Conservation (phyloP, 2,113 vertebrate genomes). For the Machaerirhynchus nigripectus region DNA sequence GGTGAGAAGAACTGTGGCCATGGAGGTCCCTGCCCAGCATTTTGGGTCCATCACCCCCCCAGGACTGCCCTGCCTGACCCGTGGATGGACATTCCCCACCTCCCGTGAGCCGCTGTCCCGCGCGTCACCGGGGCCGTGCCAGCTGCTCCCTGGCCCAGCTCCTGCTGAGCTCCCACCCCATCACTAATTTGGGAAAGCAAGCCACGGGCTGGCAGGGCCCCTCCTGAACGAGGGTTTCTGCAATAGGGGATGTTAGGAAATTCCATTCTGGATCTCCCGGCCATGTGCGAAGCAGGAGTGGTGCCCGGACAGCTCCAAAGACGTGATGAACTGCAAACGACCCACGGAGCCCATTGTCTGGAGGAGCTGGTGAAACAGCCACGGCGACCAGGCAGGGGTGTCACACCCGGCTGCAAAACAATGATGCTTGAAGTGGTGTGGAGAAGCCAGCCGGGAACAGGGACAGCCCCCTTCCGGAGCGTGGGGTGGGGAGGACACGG, state of each 20-base stretch:
- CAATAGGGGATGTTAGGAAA: neutral
- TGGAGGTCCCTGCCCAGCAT: neutral
- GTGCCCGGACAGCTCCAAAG: neutral
- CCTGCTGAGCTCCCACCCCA: neutral
- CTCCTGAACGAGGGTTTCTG: neutral
- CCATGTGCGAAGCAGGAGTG: neutral
- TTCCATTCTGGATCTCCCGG: neutral
- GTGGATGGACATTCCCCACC: neutral
- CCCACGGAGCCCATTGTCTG: neutral
- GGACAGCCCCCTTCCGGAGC: neutral
- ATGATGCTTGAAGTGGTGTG: neutral
- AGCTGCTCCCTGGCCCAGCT: neutral
- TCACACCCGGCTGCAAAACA: neutral
- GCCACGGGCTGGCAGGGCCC: neutral
- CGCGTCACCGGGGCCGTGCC: accelerated
- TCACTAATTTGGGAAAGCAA: conserved; percentile 11
- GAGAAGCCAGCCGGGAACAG: neutral
- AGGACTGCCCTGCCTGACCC: neutral
- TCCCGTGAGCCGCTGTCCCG: neutral
- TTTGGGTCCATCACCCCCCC: neutral
- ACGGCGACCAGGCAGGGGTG: neutral
- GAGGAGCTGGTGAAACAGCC: neutral
- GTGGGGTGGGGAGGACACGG: accelerated
- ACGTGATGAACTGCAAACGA: conserved; percentile 10
- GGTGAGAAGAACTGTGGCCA: neutral